Base-by-base conservation (phyloP, 2,888 invertebrate species). In the Lasioglossum malachurum region DNA sequence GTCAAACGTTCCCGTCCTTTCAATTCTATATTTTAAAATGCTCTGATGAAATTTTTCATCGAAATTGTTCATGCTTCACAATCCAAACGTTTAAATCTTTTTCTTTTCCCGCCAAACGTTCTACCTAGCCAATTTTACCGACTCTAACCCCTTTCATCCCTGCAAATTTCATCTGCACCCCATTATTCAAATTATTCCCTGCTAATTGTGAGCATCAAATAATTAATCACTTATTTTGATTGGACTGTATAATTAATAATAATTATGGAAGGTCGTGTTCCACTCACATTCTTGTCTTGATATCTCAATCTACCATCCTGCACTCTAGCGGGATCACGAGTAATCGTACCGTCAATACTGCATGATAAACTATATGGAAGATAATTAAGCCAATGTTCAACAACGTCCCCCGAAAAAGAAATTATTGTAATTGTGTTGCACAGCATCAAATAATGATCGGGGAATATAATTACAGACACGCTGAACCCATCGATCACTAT, bases 91-190 rank as follows among this genome's bases (percentile, higher is more conserved):
- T 64, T 64, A 35, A 64, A 64, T 64, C 31, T 8, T 31, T 35
- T 19, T 1, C 2, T 64, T 35, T 64, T 35, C 64, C 64, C 64
- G 64, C 64, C 19, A 3, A 64, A 19, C 64, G 64, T 7, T 64
- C 16, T 64, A 64, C 64, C 64, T 64, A 64, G 64, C 64, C 64
- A 35, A 64, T 64, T 19, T 64, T 64, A 64, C 64, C 64, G 64
- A 64, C 31, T 64, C 31, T 19, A 35, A 19, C 31, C 31, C 31
- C 64, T 64, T 31, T 64, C 35, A 3, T 64, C 16, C 16, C 16
- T 16, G 19, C 27, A 35, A 0, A 31, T 64, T 31, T 19, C 4
- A 31, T 19, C 31, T 31, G 7, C 19, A 19, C 7, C 19, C 16
- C 8, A 31, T 64, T 14, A 27, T 35, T 64, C 31, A 35, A 31